phyloP scores from a whole-genome alignment of 2,888 invertebrate species.

The Dromius quadrimaculatus region DNA sequence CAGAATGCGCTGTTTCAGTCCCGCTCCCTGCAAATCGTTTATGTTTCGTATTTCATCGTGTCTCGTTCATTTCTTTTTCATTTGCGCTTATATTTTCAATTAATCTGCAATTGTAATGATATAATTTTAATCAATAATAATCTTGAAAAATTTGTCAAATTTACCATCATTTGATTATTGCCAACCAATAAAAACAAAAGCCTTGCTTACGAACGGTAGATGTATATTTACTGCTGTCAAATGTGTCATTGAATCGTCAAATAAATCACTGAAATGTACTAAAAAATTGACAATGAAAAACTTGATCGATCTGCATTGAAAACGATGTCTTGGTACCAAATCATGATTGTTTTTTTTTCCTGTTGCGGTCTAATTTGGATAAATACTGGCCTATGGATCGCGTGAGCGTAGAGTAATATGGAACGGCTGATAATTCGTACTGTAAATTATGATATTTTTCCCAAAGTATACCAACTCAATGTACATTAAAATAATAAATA shows the following conservation, averaged over 20 bases:
- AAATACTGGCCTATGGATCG: constrained; percentile 7
- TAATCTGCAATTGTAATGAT: no score
- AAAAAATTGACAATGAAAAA: no score
- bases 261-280: constrained; percentile 1
- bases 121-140: no score
- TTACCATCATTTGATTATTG: no score
- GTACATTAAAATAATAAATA: constrained; percentile 55
- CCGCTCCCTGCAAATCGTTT: constrained; percentile 23
- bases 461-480: constrained; percentile 62
- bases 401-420: constrained; percentile 20
- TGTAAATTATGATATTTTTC: constrained; percentile 57
- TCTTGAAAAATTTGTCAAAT: no score
- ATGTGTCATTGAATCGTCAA: background rate
- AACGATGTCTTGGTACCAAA: no score
- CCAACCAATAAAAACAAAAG: no score
- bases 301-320: no score
- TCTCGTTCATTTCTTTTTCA: constrained; percentile 6
- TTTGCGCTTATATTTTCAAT: no score
- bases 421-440: constrained; percentile 42
- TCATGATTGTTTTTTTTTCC: no score
- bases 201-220: no score
- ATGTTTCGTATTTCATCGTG: constrained; percentile 27
- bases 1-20: constrained; percentile 21
- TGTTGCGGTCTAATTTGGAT: background rate
- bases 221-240: no score